Evolutionary conservation across 2,113 vertebrate species (phyloP).

Genomic region (Riparia riparia): DNA sequence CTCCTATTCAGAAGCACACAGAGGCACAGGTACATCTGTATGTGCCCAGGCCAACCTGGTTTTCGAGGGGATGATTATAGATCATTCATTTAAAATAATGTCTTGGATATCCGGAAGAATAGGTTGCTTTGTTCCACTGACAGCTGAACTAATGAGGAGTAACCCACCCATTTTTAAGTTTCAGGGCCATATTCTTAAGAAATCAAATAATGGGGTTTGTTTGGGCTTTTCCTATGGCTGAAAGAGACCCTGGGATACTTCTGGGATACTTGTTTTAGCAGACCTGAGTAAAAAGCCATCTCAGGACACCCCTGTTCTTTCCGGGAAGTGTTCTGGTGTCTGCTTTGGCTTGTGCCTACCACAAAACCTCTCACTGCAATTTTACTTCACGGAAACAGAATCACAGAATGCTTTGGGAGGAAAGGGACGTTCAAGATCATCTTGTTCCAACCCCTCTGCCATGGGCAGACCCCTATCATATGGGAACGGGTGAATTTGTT

Average conservation of each 20-base stretch:
- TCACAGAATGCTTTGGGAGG: neutral
- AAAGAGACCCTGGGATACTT: neutral
- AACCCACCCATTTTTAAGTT: neutral
- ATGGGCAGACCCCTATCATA: neutral
- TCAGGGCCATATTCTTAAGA: neutral
- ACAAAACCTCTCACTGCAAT: neutral
- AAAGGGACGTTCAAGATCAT: too few species aligned
- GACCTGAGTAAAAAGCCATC: neutral
- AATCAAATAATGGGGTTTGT: neutral
- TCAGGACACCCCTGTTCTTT: neutral
- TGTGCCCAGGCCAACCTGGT: neutral
- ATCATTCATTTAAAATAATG: neutral
- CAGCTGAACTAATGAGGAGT: neutral
- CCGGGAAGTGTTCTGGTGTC: neutral
- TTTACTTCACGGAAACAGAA: neutral
- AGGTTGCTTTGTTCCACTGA: neutral
- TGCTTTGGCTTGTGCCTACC: neutral
- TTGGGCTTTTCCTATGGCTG: neutral
- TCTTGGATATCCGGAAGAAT: neutral
- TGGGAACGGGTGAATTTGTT: neutral
- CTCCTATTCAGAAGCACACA: neutral
- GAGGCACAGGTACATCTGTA: accelerated
- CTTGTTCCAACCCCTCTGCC: neutral
- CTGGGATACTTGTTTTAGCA: neutral
- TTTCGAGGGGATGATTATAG: accelerated